phyloP scores from a whole-genome alignment of 2,113 vertebrate species.

The Antechinus stuartii region DNA sequence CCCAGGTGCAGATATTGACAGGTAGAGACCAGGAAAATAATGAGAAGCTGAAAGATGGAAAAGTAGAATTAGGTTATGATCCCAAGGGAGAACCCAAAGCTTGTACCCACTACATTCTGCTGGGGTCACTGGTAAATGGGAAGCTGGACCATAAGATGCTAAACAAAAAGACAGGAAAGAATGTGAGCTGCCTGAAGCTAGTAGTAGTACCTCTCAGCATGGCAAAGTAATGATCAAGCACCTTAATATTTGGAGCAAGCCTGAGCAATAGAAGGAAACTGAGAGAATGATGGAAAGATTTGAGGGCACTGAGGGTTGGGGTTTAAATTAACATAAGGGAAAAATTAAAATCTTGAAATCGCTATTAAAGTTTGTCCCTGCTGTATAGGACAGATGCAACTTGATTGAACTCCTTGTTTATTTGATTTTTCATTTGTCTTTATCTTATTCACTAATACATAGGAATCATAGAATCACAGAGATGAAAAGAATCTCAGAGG shows the following conservation, averaged over 20 bases:
- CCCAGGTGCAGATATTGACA: constrained; percentile 82
- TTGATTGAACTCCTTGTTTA: not conserved
- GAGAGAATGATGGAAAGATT: not conserved
- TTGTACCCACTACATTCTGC: constrained; percentile 80
- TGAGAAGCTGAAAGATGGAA: constrained; percentile 80
- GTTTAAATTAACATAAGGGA: constrained; percentile 54
- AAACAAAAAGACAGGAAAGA: constrained; percentile 61
- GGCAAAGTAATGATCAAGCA: constrained; percentile 88
- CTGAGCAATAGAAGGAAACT: constrained; percentile 3
- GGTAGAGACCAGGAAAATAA: constrained; percentile 70
- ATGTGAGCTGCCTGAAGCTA: constrained; percentile 86
- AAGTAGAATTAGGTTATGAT: constrained; percentile 85
- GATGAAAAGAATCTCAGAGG: not conserved
- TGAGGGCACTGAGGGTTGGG: not conserved
- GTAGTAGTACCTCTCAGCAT: constrained; percentile 83
- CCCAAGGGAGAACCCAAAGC: accelerated
- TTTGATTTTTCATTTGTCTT: not conserved
- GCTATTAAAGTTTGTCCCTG: not conserved
- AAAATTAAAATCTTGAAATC: constrained; percentile 59
- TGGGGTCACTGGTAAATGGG: constrained; percentile 86
- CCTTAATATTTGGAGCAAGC: constrained; percentile 83
- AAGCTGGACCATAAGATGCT: constrained; percentile 79
- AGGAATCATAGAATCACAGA: not conserved
- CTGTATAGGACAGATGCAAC: not conserved
- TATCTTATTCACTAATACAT: not conserved